Conservation (phyloP, 2,113 vertebrate genomes). For the Progne subis region DNA sequence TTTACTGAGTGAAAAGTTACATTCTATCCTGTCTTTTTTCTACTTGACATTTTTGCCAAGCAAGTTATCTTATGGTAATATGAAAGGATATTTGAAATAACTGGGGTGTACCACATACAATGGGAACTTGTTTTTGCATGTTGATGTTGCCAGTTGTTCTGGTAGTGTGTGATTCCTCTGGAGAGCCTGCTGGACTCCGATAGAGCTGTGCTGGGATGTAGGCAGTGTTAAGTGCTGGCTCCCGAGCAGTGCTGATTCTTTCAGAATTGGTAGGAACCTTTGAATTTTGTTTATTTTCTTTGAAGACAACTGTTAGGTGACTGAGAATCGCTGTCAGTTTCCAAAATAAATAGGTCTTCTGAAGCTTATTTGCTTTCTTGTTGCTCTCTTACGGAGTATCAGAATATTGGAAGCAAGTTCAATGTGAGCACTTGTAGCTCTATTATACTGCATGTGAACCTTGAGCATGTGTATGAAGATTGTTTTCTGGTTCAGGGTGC, state of each 20-base stretch:
- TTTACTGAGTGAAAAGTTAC: neutral
- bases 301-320: neutral
- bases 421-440: neutral
- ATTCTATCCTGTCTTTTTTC: neutral
- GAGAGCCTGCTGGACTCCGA: neutral
- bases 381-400: neutral
- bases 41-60: neutral
- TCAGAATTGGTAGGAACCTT: neutral
- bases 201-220: neutral
- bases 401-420: neutral
- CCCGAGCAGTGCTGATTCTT: neutral
- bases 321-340: neutral
- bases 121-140: neutral
- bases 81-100: neutral
- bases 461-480: neutral
- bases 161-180: neutral
- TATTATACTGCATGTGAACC: neutral
- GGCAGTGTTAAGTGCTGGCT: neutral
- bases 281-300: neutral
- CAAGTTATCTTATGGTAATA: neutral
- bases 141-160: neutral
- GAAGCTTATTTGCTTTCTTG: neutral
- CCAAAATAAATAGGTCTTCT: neutral
- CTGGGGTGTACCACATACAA: neutral
- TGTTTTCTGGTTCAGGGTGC: neutral